Conservation (phyloP, 2,797 vertebrate genomes). For the Meda fulgida region DNA sequence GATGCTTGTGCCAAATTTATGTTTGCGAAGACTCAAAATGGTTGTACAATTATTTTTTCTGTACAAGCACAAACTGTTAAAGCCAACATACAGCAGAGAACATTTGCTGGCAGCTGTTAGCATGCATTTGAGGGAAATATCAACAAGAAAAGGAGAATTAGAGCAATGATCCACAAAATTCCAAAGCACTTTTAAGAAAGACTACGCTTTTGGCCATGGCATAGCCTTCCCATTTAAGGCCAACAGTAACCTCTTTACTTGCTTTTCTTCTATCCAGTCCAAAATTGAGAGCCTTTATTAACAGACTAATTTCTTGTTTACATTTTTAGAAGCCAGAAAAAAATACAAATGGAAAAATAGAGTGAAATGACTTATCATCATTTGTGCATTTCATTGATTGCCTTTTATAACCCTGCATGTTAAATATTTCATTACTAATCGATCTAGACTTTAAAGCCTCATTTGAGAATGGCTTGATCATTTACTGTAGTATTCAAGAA, state of each 20-base stretch:
- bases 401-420: constrained; percentile 1
- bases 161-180: constrained; percentile 8
- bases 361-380: background rate
- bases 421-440: constrained; percentile 26
- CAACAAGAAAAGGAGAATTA: constrained; percentile 5
- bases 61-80: background rate
- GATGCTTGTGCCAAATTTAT: background rate
- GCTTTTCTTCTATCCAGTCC: background rate
- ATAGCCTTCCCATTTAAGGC: background rate
- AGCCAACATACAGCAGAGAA: background rate
- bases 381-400: background rate
- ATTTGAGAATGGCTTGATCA: background rate
- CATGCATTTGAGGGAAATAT: background rate
- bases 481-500: background rate
- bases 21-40: background rate
- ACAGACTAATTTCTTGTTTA: background rate
- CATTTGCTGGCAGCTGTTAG: background rate
- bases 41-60: background rate
- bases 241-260: background rate
- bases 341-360: constrained; percentile 6
- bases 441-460: background rate
- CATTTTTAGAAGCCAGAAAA: background rate
- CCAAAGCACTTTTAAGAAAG: background rate
- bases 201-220: background rate
- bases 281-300: background rate